Evolutionary conservation across 2,797 vertebrate species (phyloP), one percentile per base, ranked within the genome.

Genomic region (Silurus aristotelis): DNA sequence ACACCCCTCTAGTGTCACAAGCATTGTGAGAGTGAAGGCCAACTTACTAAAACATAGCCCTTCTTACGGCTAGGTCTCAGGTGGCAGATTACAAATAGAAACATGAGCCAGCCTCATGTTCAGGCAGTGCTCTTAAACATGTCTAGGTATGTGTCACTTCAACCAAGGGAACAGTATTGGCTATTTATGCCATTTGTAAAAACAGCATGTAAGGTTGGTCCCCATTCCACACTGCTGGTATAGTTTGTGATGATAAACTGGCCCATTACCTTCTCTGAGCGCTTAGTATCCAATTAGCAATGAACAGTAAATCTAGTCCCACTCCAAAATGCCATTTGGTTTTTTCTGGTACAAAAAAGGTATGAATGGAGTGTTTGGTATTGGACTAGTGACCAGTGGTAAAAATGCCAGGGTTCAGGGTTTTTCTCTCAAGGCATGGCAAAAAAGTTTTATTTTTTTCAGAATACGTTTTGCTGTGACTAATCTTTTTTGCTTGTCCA

Each of bases 351-450:
- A 38, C 75, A 20, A 60, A 72, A 72, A 38, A 17, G 2, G 25
- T 13, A 56, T 75, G 55, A 56, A 75, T 27, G 3, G 48, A 55
- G 2, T 72, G 19, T 76, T 76, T 56, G 15, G 25, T 76, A 56
- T 17, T 13, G 7, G 3, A 56, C n/a, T 56, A 10, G 0, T 58
- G 17, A 77, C 17, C 17, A 31, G 2, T 56, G 17, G 15, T 13
- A 52, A 27, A 73, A 76, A 31, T 22, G 4, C 1, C 43, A 72
- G 17, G 75, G 20, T 60, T 60, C 55, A 31, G 56, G 6, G 13
- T 63, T 79, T 79, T 48, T 20, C 7, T 79, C 25, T 63, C 60
- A 79, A 48, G 77, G 60, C 77, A 63, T 25, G 20, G 13, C 76
- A 63, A 78, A 20, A 46, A n/a, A 31, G 38, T 58, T 78, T 13